Evolutionary conservation across 2,113 vertebrate genomes (phyloP), one percentile per base, ranked within the genome.

Genomic region (Labeo catla): DNA sequence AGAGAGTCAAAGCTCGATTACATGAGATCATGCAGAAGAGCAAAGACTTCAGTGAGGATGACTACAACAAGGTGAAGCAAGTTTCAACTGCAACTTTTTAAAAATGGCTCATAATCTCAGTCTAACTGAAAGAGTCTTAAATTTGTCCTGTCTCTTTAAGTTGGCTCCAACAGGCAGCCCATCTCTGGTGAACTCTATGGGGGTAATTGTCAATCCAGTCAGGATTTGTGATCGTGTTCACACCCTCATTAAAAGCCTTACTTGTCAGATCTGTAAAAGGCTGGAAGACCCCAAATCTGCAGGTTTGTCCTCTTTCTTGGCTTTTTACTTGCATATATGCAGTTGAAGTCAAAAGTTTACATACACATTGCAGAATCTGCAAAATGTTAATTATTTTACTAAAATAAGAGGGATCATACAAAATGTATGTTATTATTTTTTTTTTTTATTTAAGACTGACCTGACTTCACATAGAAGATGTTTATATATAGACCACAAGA

Each of bases 21-120:
- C 98, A 96, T 8, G 97, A 99, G 84, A 98, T 98, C 92, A 96
- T 99, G 96, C 98, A 99, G 93, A 98, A 95, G 91, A 94, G 96
- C 81, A 93, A 95, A 23, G 90, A 96, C 16, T 99, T 98, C 85
- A 92, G 91, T 12, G 91, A 94, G 13, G 96, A 97, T 6, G 97
- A 98, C 90, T 98, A 96, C 43, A 93, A 95, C 73, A 97, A 97
- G 97, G 98, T 99, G 89, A 89, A 45, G 19, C 52, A n/a, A 36
- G 13, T 70, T 84, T 13, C 6, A 10, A n/a, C 5, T 45, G 36
- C 34, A 39, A 5, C 34, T n/a, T 21, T 15, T 80, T 78, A 39
- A 21, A 76, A 52, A 52, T 15, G 23, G 4, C 72, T 76, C 74
- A 13, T 9, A 28, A 23, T 68, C 59, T 70, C 39, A 13, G 23